Percentiles rank a stretch among this genome's conserved stretches.
phyloP scores from a whole-genome alignment of 2,888 invertebrate genomes.

The Drosophila kanekoi region DNA sequence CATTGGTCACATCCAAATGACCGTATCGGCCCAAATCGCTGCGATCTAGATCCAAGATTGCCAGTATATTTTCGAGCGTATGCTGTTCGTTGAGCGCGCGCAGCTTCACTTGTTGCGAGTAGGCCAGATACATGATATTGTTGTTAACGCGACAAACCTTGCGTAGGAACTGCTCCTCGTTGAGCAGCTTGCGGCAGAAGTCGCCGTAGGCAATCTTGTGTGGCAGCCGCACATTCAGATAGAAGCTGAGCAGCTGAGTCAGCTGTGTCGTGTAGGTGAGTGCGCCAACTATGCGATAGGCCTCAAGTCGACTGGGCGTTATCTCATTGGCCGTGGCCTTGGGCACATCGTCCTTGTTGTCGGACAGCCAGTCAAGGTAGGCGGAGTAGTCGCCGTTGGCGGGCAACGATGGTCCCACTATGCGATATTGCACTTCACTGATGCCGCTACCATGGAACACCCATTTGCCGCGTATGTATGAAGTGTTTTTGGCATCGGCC shows the following conservation, averaged over 20 bases:
- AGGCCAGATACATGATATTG: slow-evolving; percentile 92
- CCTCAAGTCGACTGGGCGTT: slow-evolving; percentile 88
- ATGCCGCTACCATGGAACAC: slow-evolving; percentile 87
- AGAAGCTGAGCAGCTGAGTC: slow-evolving; percentile 92
- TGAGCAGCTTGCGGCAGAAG: slow-evolving; percentile 89
- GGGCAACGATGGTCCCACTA: slow-evolving; percentile 93
- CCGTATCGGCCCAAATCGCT: slow-evolving; percentile 90
- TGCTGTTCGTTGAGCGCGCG: slow-evolving; percentile 88
- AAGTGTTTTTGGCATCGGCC: slow-evolving; percentile 91
- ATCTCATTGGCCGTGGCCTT: slow-evolving; percentile 85
- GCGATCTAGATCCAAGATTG: slow-evolving; percentile 88
- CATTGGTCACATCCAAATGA: slow-evolving; percentile 87
- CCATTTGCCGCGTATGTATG: slow-evolving; percentile 93
- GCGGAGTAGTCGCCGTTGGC: slow-evolving; percentile 93
- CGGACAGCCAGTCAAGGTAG: slow-evolving; percentile 91
- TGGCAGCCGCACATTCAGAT: slow-evolving; percentile 93
- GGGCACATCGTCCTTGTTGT: slow-evolving; percentile 84
- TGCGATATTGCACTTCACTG: slow-evolving; percentile 89
- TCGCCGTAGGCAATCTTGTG: slow-evolving; percentile 89
- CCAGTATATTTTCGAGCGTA: slow-evolving; percentile 90
- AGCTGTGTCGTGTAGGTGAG: slow-evolving; percentile 95
- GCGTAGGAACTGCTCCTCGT: slow-evolving; percentile 90
- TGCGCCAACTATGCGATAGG: slow-evolving; percentile 91
- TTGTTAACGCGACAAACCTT: slow-evolving; percentile 92
- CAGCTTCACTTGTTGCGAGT: slow-evolving; percentile 90